Conservation (phyloP, 2,888 invertebrate species). For the Machimus rusticus region DNA sequence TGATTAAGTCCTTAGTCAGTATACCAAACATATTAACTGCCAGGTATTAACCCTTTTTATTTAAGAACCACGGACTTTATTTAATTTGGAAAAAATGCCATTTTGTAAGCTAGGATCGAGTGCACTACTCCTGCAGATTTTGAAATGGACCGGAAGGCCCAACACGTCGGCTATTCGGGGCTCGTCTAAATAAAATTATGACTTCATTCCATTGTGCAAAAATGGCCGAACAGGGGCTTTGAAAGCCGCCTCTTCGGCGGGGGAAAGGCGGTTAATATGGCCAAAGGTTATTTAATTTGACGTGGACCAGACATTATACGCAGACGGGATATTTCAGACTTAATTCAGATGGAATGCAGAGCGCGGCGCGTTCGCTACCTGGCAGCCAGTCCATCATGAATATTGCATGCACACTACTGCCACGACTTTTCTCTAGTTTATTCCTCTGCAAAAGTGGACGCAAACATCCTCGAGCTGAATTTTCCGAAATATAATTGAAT, state of each 20-base stretch:
- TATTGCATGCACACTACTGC: slow-evolving; percentile 2
- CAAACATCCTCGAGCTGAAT: not conserved
- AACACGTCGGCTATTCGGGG: not conserved
- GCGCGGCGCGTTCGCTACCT: not conserved
- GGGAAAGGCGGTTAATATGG: slow-evolving; percentile 6
- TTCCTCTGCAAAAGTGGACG: not conserved
- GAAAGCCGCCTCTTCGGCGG: not conserved
- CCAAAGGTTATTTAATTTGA: slow-evolving; percentile 25
- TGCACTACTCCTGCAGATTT: not conserved
- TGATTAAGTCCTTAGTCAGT: too few relatives aligned
- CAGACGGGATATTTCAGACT: slow-evolving; percentile 19
- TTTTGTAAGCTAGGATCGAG: slow-evolving; percentile 33
- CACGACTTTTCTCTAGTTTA: not conserved
- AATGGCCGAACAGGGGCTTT: not conserved
- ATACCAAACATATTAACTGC: too few relatives aligned
- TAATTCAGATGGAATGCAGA: slow-evolving; percentile 18
- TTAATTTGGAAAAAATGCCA: not conserved
- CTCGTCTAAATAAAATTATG: slow-evolving; percentile 20
- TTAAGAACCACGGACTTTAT: not conserved
- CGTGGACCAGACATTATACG: slow-evolving; percentile 29
- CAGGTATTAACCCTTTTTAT: not conserved
- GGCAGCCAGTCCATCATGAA: not conserved
- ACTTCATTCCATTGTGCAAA: slow-evolving; percentile 12
- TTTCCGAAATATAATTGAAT: slow-evolving; percentile 5
- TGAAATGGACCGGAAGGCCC: not conserved